Evolutionary conservation across 2,888 invertebrate genomes (phyloP).

Genomic region (Aphodius granarius): DNA sequence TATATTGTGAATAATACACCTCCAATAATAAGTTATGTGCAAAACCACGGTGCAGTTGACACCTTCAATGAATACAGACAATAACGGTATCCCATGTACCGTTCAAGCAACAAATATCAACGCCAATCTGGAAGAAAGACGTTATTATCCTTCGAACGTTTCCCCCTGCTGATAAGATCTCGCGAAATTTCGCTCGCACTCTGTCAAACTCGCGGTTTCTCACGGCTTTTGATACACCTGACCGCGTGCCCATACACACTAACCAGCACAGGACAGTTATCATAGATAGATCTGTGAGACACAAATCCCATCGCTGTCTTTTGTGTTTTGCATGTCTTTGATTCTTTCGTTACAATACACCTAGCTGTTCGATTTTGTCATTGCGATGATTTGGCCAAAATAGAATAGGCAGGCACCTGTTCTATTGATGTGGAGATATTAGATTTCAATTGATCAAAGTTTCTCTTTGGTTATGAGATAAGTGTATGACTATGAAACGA

Average conservation of each 20-base stretch:
- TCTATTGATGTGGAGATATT: background rate
- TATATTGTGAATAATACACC: background rate
- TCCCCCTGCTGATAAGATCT: conserved; percentile 2
- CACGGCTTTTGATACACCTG: conserved; percentile 39
- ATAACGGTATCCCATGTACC: background rate
- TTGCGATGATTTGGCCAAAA: background rate
- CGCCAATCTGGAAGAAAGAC: background rate
- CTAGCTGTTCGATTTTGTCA: background rate
- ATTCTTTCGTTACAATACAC: background rate
- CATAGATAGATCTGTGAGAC: conserved; percentile 39
- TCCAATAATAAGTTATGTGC: background rate
- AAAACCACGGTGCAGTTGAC: background rate
- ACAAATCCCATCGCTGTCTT: background rate
- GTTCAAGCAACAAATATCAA: background rate
- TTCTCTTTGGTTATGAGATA: background rate
- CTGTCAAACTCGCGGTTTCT: conserved; percentile 34
- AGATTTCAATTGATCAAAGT: background rate
- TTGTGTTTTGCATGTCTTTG: background rate
- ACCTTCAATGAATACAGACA: background rate
- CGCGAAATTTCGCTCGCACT: conserved; percentile 24
- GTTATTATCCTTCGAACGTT: conserved; percentile 4
- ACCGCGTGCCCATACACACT: conserved; percentile 25
- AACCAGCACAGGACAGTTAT: conserved; percentile 31
- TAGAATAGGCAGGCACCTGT: background rate
- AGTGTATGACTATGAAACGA: no score